A percentile compares a stretch with the other conserved stretches of the same genome.
Conservation (phyloP, 2,797 vertebrate species). For the Carduelis carduelis region DNA sequence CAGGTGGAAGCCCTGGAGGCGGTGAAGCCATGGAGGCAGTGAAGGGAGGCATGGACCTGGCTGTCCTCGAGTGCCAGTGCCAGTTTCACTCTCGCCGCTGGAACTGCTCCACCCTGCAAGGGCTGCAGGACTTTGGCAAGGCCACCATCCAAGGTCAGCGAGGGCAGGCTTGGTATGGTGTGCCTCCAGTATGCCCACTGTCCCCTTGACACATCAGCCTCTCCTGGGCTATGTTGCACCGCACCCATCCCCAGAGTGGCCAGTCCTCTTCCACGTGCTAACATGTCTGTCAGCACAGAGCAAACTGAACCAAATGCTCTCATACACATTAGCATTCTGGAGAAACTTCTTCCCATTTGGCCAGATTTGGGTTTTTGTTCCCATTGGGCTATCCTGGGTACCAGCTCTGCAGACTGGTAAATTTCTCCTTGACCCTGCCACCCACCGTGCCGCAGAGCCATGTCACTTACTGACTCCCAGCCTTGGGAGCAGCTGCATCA, state of each 20-base stretch:
- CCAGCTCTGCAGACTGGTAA: not conserved
- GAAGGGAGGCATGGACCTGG: slow-evolving; percentile 77
- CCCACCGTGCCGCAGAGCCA: not conserved
- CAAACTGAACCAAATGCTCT: not conserved
- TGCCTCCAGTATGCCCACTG: not conserved
- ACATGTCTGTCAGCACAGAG: not conserved
- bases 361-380: not conserved
- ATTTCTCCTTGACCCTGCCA: not conserved
- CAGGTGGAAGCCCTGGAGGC: slow-evolving; percentile 82
- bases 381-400: not conserved
- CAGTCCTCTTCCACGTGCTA: not conserved
- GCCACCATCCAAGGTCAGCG: slow-evolving; percentile 40
- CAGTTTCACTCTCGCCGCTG: slow-evolving; percentile 79
- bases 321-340: not conserved
- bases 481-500: not conserved
- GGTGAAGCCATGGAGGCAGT: slow-evolving; percentile 81
- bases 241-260: too few species aligned
- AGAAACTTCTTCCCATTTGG: not conserved
- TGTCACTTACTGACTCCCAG: not conserved
- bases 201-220: not conserved
- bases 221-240: not conserved
- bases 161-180: not conserved
- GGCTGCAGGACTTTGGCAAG: slow-evolving; percentile 80
- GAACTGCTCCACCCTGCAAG: slow-evolving; percentile 83
- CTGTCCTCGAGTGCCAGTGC: slow-evolving; percentile 82